Evolutionary conservation across 53 echinoderm and acorn worm genomes (phyloP).

Genomic region (Antedon mediterranea): DNA sequence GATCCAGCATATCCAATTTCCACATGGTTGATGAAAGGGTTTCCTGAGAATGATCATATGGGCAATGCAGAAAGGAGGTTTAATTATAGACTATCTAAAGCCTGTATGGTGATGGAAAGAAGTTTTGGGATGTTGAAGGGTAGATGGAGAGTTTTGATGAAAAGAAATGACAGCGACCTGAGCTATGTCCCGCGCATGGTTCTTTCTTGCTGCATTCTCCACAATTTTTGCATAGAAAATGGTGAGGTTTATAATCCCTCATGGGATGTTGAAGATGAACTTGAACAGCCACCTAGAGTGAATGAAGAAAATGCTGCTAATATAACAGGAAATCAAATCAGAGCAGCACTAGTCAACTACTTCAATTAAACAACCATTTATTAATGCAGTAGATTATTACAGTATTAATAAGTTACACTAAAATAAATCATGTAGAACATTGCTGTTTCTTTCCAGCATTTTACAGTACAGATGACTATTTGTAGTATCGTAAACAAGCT

Average conservation of each 20-base stretch:
- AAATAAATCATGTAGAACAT: no score
- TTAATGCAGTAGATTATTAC: no score
- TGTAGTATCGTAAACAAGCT: no score
- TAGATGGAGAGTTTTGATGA: constrained; percentile 23
- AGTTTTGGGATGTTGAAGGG: constrained; percentile 30
- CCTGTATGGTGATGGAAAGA: constrained; percentile 20
- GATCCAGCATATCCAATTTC: constrained; percentile 24
- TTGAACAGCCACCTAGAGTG: not conserved
- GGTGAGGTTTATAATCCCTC: not conserved
- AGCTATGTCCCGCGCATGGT: not conserved
- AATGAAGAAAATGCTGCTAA: no score
- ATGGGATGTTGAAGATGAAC: not conserved
- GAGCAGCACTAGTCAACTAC: no score
- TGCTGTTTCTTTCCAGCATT: no score
- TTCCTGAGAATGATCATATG: constrained; percentile 4
- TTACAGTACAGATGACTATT: no score
- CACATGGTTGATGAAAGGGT: constrained; percentile 16
- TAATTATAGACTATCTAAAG: constrained; percentile 6
- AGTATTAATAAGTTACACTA: no score
- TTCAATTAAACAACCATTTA: no score
- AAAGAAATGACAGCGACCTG: constrained; percentile 21
- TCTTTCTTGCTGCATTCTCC: constrained; percentile 22
- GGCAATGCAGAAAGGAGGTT: not conserved
- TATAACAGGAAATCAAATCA: no score
- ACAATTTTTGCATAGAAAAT: constrained; percentile 26